phyloP scores from a whole-genome alignment of 2,797 vertebrate species.

The Hoplostethus mediterraneus region DNA sequence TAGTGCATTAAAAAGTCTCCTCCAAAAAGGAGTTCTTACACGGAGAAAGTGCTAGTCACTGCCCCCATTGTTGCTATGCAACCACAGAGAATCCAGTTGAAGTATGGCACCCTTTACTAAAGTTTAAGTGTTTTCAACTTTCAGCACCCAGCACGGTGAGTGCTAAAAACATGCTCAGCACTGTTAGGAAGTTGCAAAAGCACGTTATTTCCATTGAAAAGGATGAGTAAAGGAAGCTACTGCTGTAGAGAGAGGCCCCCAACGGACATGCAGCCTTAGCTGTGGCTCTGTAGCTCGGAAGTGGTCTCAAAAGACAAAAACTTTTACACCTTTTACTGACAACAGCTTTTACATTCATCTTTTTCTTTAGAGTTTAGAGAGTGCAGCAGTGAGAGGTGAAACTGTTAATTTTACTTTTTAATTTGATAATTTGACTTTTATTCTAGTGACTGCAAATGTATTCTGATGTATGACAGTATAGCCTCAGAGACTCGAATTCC shows the following conservation, averaged over 20 bases:
- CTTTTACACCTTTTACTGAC: too few relatives aligned
- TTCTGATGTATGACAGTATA: too few relatives aligned
- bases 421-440: too few relatives aligned
- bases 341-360: neutral
- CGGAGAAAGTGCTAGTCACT: constrained; percentile 40
- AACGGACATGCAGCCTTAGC: neutral
- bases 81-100: constrained; percentile 49
- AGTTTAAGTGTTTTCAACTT: constrained; percentile 31
- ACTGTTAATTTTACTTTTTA: too few relatives aligned
- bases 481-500: too few relatives aligned
- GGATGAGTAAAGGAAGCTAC: constrained; percentile 16
- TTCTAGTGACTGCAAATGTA: too few relatives aligned
- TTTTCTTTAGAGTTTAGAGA: neutral
- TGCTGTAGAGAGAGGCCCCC: constrained; percentile 8
- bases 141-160: constrained; percentile 25
- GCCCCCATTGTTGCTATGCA: constrained; percentile 67
- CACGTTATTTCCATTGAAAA: constrained; percentile 23
- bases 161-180: constrained; percentile 38
- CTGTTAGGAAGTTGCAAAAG: constrained; percentile 32
- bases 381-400: too few relatives aligned
- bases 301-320: constrained; percentile 9
- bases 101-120: constrained; percentile 46
- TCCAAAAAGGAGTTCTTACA: constrained; percentile 40
- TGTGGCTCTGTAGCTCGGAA: constrained; percentile 17
- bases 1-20: constrained; percentile 20